Base-by-base conservation (phyloP, 2,797 vertebrate genomes). In the Sorex maritimensis region DNA sequence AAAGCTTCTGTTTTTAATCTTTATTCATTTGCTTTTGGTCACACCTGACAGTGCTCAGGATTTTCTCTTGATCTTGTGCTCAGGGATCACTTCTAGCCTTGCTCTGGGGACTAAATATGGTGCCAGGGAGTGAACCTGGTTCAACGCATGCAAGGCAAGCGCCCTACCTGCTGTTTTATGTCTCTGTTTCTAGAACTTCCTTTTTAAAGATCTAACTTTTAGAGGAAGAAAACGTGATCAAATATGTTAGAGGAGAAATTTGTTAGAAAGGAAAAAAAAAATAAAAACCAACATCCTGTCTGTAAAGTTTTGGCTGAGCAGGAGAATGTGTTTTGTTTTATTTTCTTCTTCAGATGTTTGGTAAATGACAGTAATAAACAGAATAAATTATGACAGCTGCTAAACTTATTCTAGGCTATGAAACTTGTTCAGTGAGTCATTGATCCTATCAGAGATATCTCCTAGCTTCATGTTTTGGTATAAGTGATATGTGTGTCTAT, bases 301-400 rank as follows among this genome's bases (percentile, higher is more conserved):
- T 77, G 6, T 82, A 92, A 79, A 72, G 74, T 91, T 88, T 88
- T 17, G 7, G 21, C 81, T 82, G 13, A 19, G 7, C 38, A 69
- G 80, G 85, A 80, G 38, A 74, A 41, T 58, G 44, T 86, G 28
- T 77, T 75, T 71, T 86, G 28, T 77, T 75, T 71, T 61, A 77
- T 84, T 88, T 91, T 38, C 14, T 85, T 74, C n/a, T 69, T 85
- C 46, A 79, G 15, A 58, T 89, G 41, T 89, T 86, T 81, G 84
- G 2, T 58, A 90, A 85, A 49, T 92, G 49, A 44, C 11, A 65
- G 1, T 86, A 86, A 58, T 85, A 90, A 86, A 14, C n/a, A 73
- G 38, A 88, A 83, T 80, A 61, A 88, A 81, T 75, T 49, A 78
- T 52, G 23, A 75, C 55, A 90, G 72, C 21, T 89, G 63, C 46